Evolutionary conservation across 2,888 invertebrate species (phyloP), one percentile per base, ranked within the genome.

Genomic region (Pyrrhosoma nymphula): DNA sequence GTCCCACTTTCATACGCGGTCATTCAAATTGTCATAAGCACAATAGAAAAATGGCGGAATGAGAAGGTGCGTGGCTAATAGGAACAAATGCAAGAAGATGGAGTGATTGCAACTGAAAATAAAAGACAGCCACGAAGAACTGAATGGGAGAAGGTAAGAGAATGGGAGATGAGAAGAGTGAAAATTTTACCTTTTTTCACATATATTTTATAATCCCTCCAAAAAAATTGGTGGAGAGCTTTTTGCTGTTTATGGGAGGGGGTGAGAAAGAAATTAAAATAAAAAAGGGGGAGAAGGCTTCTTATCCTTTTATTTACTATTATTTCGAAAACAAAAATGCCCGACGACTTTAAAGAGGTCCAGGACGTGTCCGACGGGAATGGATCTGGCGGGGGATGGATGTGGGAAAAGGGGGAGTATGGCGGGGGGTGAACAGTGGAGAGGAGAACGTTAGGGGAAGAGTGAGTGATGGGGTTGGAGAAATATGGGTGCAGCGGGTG

Each of bases 211-310:
- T 8, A 93, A 93, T 69, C 93, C 69, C 47, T 26, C 69, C 47
- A 35, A 93, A 93, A n/a, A 93, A 93, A 93, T 93, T 93, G 93
- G 93, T 30, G 93, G 56, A 93, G 93, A 93, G 93, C 93, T 93
- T 93, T 93, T 93, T 93, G 93, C 93, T 93, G 93, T 93, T 69
- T 55, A 56, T 47, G 89, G 89, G 56, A 60, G 60, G 55, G 47
- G n/a, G 69, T 55, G 69, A 93, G 69, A 93, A n/a, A 39, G 39
- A 69, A 47, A 75, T 63, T n/a, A 75, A 93, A 91, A 30, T 75
- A 75, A 69, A 39, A 39, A 56, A n/a, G 56, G 10, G n/a, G 69
- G 12, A 14, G 69, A n/a, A 26, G 26, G 69, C 3, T 60, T 14
- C 60, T 60, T 60, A 47, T 47, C 47, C 8, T 47, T 47, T 47